Evolutionary conservation across 2,888 invertebrate genomes (phyloP), one percentile per base, ranked within the genome.

Genomic region (Leptothorax acervorum): DNA sequence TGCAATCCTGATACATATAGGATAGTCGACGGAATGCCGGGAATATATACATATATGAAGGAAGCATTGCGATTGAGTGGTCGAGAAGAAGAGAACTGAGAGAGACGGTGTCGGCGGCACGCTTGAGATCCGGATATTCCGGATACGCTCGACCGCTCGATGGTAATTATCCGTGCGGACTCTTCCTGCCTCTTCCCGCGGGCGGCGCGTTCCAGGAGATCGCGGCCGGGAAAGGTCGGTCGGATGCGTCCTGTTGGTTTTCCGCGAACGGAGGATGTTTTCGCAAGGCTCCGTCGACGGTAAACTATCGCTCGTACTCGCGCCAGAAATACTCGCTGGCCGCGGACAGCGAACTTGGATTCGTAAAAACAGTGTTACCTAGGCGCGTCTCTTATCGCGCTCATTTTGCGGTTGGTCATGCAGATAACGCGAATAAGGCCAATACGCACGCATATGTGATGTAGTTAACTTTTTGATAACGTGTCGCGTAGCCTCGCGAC

Each of bases 361-460:
- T 90, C 91, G 92, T 92, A 92, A 93, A 92, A 92, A 92, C 89
- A 89, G 90, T 91, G 90, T 91, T 91, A 87, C 83, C 9, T 79
- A 82, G 62, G 63, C 73, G 84, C 73, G 79, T 88, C 84, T 83
- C 90, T 92, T 93, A 92, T 92, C 92, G 86, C 75, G 66, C 88
- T 90, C 88, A 87, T 90, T 88, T 85, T 71, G 39, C 48, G 78
- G 84, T 66, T 84, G 82, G 65, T 74, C 39, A 23, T 28, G n/a
- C 35, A 66, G 88, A 90, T 90, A 87, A 87, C 86, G 62, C 45
- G 48, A 31, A 48, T 23, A 23, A 2, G 45, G 39, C 3, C 28
- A 68, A 48, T 31, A 39, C 23, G n/a, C 53, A 53, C 6, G 68
- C 74, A 83, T 75, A 3, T n/a, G 51, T 70, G 70, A 70, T 83